Conservation (phyloP, 2,113 vertebrate species). For the Corythornis cristatus region DNA sequence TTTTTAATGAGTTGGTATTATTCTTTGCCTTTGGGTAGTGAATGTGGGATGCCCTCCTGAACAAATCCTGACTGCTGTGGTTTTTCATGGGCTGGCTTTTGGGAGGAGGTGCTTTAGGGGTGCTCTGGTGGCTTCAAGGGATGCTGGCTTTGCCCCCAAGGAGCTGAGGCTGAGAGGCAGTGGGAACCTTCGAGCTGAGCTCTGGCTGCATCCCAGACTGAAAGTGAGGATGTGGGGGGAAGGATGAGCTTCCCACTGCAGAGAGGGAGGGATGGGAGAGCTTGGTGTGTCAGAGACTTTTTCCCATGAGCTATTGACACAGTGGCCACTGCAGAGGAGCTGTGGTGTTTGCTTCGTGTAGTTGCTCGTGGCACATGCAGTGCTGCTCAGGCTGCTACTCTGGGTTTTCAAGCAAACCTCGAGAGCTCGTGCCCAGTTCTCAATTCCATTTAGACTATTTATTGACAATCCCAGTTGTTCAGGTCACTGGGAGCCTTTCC, state of each 20-base stretch:
- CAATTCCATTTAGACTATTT: background rate
- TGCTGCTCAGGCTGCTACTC: background rate
- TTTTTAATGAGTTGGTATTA: slow-evolving; percentile 22
- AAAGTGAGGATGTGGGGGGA: background rate
- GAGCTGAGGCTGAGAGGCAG: background rate
- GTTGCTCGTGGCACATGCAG: accelerated
- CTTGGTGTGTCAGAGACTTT: background rate
- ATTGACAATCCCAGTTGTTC: background rate
- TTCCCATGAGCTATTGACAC: accelerated
- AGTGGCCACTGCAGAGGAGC: accelerated
- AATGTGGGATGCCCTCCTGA: slow-evolving; percentile 34
- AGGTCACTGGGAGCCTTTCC: background rate
- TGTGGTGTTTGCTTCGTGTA: accelerated
- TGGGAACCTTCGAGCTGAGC: background rate
- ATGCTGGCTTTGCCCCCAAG: background rate
- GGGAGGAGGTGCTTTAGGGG: background rate
- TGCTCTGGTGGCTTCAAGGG: background rate
- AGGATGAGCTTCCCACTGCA: background rate
- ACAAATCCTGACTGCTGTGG: background rate
- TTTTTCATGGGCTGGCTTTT: background rate
- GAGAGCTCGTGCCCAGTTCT: background rate
- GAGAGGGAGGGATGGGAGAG: background rate
- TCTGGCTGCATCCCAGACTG: background rate
- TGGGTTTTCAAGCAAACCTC: background rate
- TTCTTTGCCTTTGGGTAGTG: background rate